These are phyloP conservation scores for Corythoichthys haematopterus DNA, from an alignment of 2,113 vertebrate species.

Conservation along the genomic window DNA sequence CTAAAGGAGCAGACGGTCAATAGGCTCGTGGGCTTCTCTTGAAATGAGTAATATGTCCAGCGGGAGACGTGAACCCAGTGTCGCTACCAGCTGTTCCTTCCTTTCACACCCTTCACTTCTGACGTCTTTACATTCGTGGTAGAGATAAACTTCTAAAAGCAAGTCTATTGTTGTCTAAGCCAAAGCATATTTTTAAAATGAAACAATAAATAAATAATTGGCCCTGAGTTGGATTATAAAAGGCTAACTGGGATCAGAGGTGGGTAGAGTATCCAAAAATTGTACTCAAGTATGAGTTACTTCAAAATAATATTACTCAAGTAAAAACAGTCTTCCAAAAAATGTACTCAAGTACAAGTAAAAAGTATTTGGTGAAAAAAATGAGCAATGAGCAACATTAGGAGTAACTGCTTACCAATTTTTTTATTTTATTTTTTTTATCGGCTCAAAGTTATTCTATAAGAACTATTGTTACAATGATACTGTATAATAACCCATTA, in stretches of 20 bases:
- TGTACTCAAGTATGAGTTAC: too few species aligned
- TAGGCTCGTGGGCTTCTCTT: conserved; percentile 42
- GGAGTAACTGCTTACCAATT: too few species aligned
- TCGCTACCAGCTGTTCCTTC: conserved; percentile 63
- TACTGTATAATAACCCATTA: too few species aligned
- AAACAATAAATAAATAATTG: conserved; percentile 21
- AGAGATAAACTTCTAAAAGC: conserved; percentile 64
- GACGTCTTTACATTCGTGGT: conserved; percentile 60
- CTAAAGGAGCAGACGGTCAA: conserved; percentile 48
- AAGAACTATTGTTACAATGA: too few species aligned
- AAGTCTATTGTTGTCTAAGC: conserved; percentile 26
- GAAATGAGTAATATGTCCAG: conserved; percentile 66
- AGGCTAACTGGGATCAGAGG: not conserved
- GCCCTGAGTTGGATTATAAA: conserved; percentile 14
- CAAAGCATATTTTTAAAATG: conserved; percentile 40
- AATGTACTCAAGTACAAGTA: too few species aligned
- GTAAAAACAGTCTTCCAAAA: too few species aligned
- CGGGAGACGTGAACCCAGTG: conserved; percentile 46
- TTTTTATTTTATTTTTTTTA: too few species aligned
- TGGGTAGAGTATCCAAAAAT: too few species aligned
- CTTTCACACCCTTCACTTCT: conserved; percentile 59
- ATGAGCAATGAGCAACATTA: too few species aligned
- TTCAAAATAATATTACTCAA: too few species aligned
- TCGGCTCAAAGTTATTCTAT: too few species aligned
- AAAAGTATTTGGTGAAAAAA: too few species aligned